phyloP scores from a whole-genome alignment of 2,888 invertebrate species.

The Gymnosoma rotundatum region DNA sequence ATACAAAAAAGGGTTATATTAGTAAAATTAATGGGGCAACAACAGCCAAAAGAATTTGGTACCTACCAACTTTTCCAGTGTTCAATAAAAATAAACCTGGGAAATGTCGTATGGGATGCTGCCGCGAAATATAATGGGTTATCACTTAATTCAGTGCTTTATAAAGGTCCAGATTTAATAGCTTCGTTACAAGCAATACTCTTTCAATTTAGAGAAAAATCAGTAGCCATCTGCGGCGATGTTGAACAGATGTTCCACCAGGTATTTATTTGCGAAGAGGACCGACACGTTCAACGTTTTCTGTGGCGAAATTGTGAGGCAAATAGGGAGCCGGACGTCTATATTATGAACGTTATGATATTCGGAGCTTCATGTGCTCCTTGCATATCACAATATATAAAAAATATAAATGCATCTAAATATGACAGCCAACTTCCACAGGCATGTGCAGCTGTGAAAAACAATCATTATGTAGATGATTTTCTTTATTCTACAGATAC shows the following conservation, averaged over 20 bases:
- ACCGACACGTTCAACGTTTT: slow-evolving; percentile 51
- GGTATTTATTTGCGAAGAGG: slow-evolving; percentile 66
- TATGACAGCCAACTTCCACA: slow-evolving; percentile 1
- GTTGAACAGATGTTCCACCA: slow-evolving; percentile 63
- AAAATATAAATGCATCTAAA: too few relatives aligned
- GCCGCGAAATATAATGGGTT: slow-evolving; percentile 70
- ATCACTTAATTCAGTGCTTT: slow-evolving; percentile 74
- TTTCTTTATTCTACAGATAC: slow-evolving; percentile 73
- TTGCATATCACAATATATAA: slow-evolving; percentile 43
- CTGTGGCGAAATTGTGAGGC: slow-evolving; percentile 45
- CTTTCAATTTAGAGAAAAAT: slow-evolving; percentile 76
- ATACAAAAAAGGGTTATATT: slow-evolving; percentile 69
- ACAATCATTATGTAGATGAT: slow-evolving; percentile 74
- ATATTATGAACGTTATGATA: slow-evolving; percentile 50
- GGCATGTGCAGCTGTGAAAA: slow-evolving; percentile 7
- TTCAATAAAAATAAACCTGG: slow-evolving; percentile 73
- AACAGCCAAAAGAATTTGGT: slow-evolving; percentile 68
- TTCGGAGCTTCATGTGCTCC: slow-evolving; percentile 57
- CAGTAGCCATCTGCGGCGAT: slow-evolving; percentile 71
- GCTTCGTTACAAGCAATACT: slow-evolving; percentile 76
- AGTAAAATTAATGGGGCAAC: slow-evolving; percentile 61
- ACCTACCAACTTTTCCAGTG: slow-evolving; percentile 71
- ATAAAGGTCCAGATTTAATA: slow-evolving; percentile 76
- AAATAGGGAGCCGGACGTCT: slow-evolving; percentile 33
- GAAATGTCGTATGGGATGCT: slow-evolving; percentile 71